Base-by-base conservation (phyloP, 2,888 invertebrate species). In the Achlya flavicornis region DNA sequence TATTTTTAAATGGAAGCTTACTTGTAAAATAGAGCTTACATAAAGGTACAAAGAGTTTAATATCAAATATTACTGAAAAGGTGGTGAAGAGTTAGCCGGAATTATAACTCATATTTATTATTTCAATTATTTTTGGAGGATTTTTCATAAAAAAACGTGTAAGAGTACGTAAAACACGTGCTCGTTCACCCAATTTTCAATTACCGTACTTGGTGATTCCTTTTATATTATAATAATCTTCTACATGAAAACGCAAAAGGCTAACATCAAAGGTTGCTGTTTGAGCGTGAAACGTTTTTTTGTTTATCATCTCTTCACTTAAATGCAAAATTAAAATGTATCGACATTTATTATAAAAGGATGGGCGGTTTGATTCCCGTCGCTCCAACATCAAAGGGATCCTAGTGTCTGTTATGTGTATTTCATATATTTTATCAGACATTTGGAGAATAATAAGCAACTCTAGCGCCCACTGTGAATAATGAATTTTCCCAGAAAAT, bases 171-270 rank as follows among this genome's bases (percentile, higher is more conserved):
- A 3, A 41, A 53, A 19, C 16, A 53, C 53, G 19, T 53, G 53
- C n/a, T 19, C 19, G 53, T 19, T 53, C 19, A 53, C 19, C 53
- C 53, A 53, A 53, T 53, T 41, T 53, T 53, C 53, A 53, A 53
- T 53, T 53, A n/a, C n/a, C 53, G 6, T 53, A 53, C 53, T 53
- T 53, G 53, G 2, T 53, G 53, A n/a, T 19, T 53, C 53, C 53
- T n/a, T 53, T 53, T 53, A 53, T 19, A 53, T 53, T 53, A 19
- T 53, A 53, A 53, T 53, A 53, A 53, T n/a, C 19, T 48, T 48
- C 16, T 53, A 53, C 53, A 19, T 53, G 53, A 53, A 53, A 53
- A 19, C 53, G 10, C 19, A n/a, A 53, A 53, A 53, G n/a, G 53
- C n/a, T n/a, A n/a, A 53, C 53, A 53, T 53, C 53, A 53, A 53